Evolutionary conservation across 2,113 vertebrate species (phyloP).

Genomic region (Cyanoderma ruficeps): DNA sequence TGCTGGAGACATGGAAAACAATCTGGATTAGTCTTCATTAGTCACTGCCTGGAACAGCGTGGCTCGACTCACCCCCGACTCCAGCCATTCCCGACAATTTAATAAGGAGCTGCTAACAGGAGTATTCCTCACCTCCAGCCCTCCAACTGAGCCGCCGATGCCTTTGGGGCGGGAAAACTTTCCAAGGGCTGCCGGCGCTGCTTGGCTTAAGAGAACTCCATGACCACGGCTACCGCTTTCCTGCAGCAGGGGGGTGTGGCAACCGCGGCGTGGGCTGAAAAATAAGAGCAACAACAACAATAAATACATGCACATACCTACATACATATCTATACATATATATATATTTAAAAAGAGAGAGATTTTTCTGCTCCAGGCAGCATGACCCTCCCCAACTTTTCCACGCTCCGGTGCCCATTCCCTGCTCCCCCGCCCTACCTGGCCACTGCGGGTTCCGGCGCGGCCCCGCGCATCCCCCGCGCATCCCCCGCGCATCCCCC

Average conservation of each 20-base stretch:
- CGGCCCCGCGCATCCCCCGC: neutral
- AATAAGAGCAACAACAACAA: neutral
- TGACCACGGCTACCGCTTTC: neutral
- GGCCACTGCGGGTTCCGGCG: neutral
- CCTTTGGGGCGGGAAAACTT: neutral
- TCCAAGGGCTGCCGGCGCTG: neutral
- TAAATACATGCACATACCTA: no score
- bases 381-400: neutral
- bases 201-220: neutral
- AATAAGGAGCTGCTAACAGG: no score
- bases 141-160: neutral
- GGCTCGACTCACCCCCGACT: neutral
- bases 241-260: neutral
- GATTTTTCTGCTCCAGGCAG: neutral
- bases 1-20: neutral
- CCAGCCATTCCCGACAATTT: neutral
- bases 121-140: neutral
- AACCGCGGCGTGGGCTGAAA: neutral
- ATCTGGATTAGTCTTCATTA: neutral
- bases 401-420: neutral
- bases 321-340: no score
- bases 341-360: rapidly evolving
- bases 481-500: neutral
- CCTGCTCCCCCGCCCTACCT: neutral
- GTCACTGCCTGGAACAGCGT: constrained; percentile 23